These are phyloP conservation scores for Danionella dracula DNA, from an alignment of 2,797 vertebrate genomes.

Conservation along the genomic window DNA sequence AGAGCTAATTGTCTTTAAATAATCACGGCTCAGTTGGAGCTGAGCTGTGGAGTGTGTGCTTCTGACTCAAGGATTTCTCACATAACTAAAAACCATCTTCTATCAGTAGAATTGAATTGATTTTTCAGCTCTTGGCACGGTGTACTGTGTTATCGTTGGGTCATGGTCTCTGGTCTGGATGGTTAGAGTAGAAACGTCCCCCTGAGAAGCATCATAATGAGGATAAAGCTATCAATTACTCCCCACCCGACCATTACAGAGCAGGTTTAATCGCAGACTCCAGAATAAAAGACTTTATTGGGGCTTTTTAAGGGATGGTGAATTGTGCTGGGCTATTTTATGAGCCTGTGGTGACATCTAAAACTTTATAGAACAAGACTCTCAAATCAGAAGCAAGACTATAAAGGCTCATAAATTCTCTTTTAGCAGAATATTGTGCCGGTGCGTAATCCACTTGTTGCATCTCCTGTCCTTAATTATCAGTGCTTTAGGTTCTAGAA, in stretches of 20 bases:
- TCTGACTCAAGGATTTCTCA: not conserved
- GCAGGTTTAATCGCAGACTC: slow-evolving; percentile 95
- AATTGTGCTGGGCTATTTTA: slow-evolving; percentile 81
- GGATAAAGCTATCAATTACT: slow-evolving; percentile 93
- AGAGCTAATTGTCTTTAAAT: slow-evolving; percentile 30
- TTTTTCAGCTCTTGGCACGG: slow-evolving; percentile 24
- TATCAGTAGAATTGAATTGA: not conserved
- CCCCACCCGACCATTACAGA: slow-evolving; percentile 89
- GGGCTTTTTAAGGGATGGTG: slow-evolving; percentile 88
- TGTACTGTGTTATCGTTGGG: slow-evolving; percentile 80
- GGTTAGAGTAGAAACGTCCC: slow-evolving; percentile 81
- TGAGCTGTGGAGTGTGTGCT: not conserved
- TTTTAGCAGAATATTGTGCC: slow-evolving; percentile 72
- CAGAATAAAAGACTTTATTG: slow-evolving; percentile 98
- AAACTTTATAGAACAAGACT: slow-evolving; percentile 98
- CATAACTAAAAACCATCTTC: not conserved
- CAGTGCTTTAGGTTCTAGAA: not conserved
- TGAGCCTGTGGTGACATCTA: slow-evolving; percentile 95
- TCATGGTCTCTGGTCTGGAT: slow-evolving; percentile 82
- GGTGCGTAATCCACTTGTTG: not conserved
- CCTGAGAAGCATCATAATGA: slow-evolving; percentile 89
- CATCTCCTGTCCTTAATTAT: not conserved
- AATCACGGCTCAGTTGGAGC: slow-evolving; percentile 8
- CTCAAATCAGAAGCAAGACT: slow-evolving; percentile 92
- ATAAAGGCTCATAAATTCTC: slow-evolving; percentile 90